phyloP scores from a whole-genome alignment of 2,888 invertebrate genomes.

The Apocheima hispidaria region DNA sequence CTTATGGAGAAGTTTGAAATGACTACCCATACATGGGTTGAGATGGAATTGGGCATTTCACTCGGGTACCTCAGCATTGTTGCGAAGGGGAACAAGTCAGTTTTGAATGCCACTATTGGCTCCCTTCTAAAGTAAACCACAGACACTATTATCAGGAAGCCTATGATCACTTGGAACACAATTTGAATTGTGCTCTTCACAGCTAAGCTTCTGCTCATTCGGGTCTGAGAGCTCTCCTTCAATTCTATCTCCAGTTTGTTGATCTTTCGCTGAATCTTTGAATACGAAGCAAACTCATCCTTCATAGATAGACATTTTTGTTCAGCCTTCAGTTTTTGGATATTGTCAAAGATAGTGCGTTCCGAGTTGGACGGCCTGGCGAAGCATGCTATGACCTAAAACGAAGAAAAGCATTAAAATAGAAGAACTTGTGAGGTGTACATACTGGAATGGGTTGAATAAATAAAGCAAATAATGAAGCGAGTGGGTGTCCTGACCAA shows the following conservation, averaged over 20 bases:
- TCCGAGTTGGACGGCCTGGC: slow-evolving; percentile 77
- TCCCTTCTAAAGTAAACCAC: slow-evolving; percentile 77
- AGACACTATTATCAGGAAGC: slow-evolving; percentile 66
- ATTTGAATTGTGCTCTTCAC: slow-evolving; percentile 72
- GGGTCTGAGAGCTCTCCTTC: slow-evolving; percentile 70
- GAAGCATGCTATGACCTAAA: slow-evolving; percentile 82
- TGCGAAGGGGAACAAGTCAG: slow-evolving; percentile 73
- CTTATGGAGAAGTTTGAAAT: slow-evolving; percentile 78
- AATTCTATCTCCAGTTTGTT: slow-evolving; percentile 81
- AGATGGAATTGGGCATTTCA: slow-evolving; percentile 74
- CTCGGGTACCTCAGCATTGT: slow-evolving; percentile 76
- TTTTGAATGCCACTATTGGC: slow-evolving; percentile 74
- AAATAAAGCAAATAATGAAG: background rate
- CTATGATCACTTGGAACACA: slow-evolving; percentile 66
- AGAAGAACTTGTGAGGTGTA: background rate
- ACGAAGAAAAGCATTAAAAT: slow-evolving; percentile 32
- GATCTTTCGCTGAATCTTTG: slow-evolving; percentile 86
- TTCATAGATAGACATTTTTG: slow-evolving; percentile 84
- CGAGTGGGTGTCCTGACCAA: background rate
- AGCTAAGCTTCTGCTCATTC: slow-evolving; percentile 71
- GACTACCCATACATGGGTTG: slow-evolving; percentile 78
- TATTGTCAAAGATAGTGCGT: slow-evolving; percentile 68
- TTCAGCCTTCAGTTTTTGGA: slow-evolving; percentile 73
- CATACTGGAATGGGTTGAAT: background rate
- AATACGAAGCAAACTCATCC: slow-evolving; percentile 86